A percentile compares a stretch with the other conserved stretches of the same genome.
phyloP scores from a whole-genome alignment of 1,140 invertebrate genomes.

The Campoletis sonorensis region DNA sequence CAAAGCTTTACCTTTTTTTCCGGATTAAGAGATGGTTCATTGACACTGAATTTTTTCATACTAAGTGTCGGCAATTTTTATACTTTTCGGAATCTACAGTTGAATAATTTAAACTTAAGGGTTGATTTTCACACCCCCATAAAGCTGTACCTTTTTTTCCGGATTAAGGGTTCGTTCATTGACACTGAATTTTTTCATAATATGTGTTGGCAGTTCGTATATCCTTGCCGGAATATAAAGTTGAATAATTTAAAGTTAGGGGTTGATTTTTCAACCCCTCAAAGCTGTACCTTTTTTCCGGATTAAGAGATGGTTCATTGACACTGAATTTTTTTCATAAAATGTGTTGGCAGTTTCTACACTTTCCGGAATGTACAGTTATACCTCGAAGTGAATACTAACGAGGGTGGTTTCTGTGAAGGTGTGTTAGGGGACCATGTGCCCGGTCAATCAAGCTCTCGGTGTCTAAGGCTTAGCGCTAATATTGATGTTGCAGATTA shows the following conservation, averaged over 20 bases:
- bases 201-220: too few species aligned
- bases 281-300: background rate
- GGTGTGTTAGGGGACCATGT: conserved; percentile 5
- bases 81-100: background rate
- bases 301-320: background rate
- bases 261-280: background rate
- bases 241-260: too few species aligned
- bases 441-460: conserved; percentile 51
- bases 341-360: too few species aligned
- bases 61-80: too few species aligned
- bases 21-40: background rate
- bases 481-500: conserved; percentile 63
- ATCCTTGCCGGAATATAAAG: background rate
- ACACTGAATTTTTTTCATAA: too few species aligned
- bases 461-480: conserved; percentile 56
- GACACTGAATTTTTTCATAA: too few species aligned
- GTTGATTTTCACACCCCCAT: background rate
- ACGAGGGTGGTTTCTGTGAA: background rate
- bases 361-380: background rate
- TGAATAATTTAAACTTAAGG: too few species aligned
- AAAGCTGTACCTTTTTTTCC: background rate
- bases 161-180: background rate
- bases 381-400: background rate
- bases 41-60: too few species aligned
- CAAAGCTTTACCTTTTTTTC: background rate